Evolutionary conservation across 2,113 vertebrate genomes (phyloP), one percentile per base, ranked within the genome.

Genomic region (Rousettus leschenaultii): DNA sequence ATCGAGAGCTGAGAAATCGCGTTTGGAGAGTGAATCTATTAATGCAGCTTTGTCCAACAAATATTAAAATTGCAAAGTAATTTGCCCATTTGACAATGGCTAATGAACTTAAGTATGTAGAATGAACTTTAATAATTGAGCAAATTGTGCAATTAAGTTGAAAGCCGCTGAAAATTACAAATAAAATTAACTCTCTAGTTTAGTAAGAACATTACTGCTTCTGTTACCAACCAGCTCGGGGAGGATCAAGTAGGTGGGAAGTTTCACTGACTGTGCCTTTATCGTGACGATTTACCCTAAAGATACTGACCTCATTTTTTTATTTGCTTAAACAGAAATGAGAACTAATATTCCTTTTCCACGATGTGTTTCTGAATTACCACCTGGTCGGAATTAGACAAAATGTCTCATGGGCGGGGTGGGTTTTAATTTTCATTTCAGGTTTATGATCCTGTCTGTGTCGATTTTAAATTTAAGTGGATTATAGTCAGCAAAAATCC

Each of bases 391-490:
- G 84, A 91, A 97, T 97, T 97, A 95, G 59, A 85, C 86, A 89
- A 96, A 96, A 98, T 65, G 82, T 77, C 94, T 87, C 95, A 96
- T 86, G 91, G 97, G 98, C 91, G 95, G 93, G 70, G 79, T 94
- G n/a, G 79, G 45, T 97, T 98, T 98, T 98, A 96, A 98, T 98
- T 98, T 98, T 97, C 98, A 98, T 97, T 97, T 97, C 98, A 98
- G 97, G 89, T 98, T 98, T 98, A 98, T 97, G 97, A 98, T 98
- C 97, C 97, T 97, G 96, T 98, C 98, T 97, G 97, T 97, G 98
- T 98, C 98, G 98, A 98, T 98, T 99, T 99, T 99, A 98, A 99
- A 99, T 98, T 96, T 99, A 99, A 99, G 99, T 99, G 98, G 99
- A 99, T 99, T 99, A 98, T 96, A 97, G 98, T 98, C 97, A 97